Percentiles rank a stretch among this genome's conserved stretches.
phyloP scores from a whole-genome alignment of 2,797 vertebrate species.

The Rhincodon typus region DNA sequence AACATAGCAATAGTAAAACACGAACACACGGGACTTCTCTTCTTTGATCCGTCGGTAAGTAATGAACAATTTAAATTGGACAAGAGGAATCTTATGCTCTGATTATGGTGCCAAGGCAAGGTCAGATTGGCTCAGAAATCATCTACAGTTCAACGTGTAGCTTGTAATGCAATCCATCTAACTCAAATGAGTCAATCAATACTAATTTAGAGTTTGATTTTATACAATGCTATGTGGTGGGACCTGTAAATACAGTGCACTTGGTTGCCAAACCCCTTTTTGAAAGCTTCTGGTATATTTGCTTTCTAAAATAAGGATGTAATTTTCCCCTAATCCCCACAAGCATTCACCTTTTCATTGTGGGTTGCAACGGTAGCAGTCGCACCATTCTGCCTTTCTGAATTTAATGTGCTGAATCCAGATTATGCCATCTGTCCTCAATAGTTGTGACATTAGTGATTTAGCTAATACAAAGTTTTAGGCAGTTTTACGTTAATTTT shows the following conservation, averaged over 20 bases:
- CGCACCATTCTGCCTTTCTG: neutral
- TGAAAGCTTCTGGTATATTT: neutral
- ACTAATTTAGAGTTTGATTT: neutral
- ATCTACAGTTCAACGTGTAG: neutral
- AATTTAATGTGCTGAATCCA: neutral
- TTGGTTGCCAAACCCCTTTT: neutral
- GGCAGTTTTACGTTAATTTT: neutral
- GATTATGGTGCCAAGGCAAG: neutral
- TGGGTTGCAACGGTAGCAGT: neutral
- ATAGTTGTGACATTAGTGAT: neutral
- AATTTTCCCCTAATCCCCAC: neutral
- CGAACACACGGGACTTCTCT: constrained; percentile 75
- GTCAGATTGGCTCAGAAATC: neutral
- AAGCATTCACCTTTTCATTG: neutral
- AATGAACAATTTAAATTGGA: neutral
- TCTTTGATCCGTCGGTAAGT: constrained; percentile 65
- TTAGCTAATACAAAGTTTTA: neutral
- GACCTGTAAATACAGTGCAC: neutral
- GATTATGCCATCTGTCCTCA: neutral
- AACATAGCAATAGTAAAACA: constrained; percentile 78
- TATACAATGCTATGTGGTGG: neutral
- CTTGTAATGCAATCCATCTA: neutral
- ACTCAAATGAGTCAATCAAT: neutral
- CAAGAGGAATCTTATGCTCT: neutral
- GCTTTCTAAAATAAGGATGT: neutral